Evolutionary conservation across 2,797 vertebrate genomes (phyloP), one percentile per base, ranked within the genome.

Genomic region (Sebastes jordani): DNA sequence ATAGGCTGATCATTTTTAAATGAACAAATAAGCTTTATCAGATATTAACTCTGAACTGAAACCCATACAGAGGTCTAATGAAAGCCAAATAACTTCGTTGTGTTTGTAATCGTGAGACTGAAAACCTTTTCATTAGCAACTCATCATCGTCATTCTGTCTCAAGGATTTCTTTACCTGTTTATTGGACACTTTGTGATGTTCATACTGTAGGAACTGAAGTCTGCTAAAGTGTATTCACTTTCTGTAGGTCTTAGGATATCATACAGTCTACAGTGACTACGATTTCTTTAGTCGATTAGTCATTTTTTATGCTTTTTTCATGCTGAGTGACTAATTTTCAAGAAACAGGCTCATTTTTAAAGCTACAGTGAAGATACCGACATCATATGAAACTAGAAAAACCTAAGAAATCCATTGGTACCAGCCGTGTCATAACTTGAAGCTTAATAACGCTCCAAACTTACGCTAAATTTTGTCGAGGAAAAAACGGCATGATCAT

Each of bases 321-420:
- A 36, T 13, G 36, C 36, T 0, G 36, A 36, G 36, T 36, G 36
- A 36, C 36, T 36, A 13, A 13, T 11, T 34, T 11, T 11, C 34
- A 34, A 34, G 34, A 34, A 34, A 34, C 34, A 0, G 32, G 34
- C 9, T 34, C 34, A 34, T 3, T 34, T 34, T 34, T 34, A 36
- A 11, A 38, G 36, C 36, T 38, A 13, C 11, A 38, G 36, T 38
- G 36, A 38, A 38, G 36, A 1, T 38, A 38, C 36, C 5, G 4
- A 13, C 11, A 36, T 36, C 36, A 36, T 42, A 42, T 42, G 38
- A 42, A 42, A 42, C 38, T 42, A 14, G 5, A 6, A 14, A 5
- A 42, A 6, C 38, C 5, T 14, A 1, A 36, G 38, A 1, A 42
- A 42, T 3, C 38, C 38, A 42, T 16, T 0, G 0, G 5, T 42